Conservation (phyloP, 2,797 vertebrate species). For the Gambusia yucatana region DNA sequence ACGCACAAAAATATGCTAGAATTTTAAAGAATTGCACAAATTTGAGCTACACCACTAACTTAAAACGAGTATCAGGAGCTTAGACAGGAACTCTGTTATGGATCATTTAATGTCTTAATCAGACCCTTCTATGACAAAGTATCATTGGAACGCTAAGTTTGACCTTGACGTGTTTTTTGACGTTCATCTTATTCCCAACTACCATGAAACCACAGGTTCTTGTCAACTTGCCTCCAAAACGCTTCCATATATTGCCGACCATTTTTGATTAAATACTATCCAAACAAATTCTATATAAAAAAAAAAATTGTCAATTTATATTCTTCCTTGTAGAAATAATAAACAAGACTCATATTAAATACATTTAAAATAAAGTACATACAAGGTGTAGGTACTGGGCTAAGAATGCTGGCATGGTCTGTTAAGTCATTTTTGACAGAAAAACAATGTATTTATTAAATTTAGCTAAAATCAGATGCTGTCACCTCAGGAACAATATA, state of each 20-base stretch:
- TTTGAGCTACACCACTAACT: background rate
- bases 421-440: conserved; percentile 16
- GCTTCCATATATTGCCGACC: background rate
- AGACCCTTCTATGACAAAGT: background rate
- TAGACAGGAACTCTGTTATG: background rate
- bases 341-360: background rate
- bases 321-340: background rate
- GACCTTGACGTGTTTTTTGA: background rate
- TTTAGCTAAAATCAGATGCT: conserved; percentile 77
- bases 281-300: background rate
- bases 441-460: conserved; percentile 16
- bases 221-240: background rate
- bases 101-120: background rate
- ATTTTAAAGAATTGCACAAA: background rate
- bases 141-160: background rate
- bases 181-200: background rate
- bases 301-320: background rate
- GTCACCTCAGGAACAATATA: conserved; percentile 80
- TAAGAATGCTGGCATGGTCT: conserved; percentile 38
- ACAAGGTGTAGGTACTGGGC: conserved; percentile 15
- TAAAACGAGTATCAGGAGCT: background rate
- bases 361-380: background rate
- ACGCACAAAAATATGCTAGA: background rate
- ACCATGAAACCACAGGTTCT: background rate
- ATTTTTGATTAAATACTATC: background rate